Conservation (phyloP, 2,113 vertebrate species). For the Upupa epops region DNA sequence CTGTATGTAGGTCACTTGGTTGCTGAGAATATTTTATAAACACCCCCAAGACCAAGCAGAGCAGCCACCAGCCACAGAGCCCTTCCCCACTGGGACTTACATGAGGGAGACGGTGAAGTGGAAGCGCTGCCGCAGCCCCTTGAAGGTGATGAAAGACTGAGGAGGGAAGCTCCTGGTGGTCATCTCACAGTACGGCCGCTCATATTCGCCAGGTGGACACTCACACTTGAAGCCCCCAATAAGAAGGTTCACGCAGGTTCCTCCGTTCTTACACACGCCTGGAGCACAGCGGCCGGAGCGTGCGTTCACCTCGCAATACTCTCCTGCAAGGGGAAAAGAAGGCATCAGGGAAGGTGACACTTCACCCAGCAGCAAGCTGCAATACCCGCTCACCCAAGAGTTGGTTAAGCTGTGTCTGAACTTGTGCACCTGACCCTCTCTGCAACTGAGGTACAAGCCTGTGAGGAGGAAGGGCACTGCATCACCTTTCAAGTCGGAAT, state of each 20-base stretch:
- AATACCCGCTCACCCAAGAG: not conserved
- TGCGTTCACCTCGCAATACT: slow-evolving; percentile 74
- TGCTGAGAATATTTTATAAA: not conserved
- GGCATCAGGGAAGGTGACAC: not conserved
- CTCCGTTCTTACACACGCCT: slow-evolving; percentile 80
- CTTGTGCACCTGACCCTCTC: not conserved
- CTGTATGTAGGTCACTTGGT: fast-evolving
- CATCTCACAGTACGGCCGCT: slow-evolving; percentile 81
- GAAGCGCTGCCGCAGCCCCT: slow-evolving; percentile 81
- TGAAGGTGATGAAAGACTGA: slow-evolving; percentile 81
- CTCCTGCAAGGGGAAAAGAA: slow-evolving; percentile 65
- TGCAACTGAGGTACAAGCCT: fast-evolving
- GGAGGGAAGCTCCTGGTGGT: slow-evolving; percentile 81
- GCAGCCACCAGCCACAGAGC: not conserved
- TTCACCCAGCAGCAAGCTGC: not conserved
- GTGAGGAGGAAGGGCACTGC: not conserved
- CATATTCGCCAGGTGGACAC: slow-evolving; percentile 74
- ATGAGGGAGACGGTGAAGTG: slow-evolving; percentile 80
- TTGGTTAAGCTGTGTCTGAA: not conserved
- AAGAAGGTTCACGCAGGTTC: slow-evolving; percentile 81
- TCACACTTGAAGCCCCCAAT: slow-evolving; percentile 82
- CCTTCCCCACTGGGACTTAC: slow-evolving; percentile 52
- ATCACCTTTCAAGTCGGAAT: not conserved
- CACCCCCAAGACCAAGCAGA: fast-evolving
- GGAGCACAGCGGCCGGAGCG: slow-evolving; percentile 78